A percentile compares a stretch with the other conserved stretches of the same genome.
These are phyloP conservation scores for Ridgeia piscesae DNA, from an alignment of 1,140 invertebrate species.

Conservation along the genomic window DNA sequence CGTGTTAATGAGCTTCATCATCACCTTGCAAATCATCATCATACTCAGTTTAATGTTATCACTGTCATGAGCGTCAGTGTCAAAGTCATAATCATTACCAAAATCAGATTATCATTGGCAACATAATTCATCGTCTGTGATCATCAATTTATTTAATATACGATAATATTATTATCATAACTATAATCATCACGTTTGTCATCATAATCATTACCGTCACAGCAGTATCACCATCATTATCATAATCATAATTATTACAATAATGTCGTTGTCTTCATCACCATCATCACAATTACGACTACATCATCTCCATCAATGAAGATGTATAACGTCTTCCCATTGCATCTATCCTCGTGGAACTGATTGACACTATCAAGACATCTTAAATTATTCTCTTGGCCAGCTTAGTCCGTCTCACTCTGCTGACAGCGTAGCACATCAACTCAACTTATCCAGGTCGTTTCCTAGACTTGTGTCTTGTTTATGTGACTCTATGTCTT, in stretches of 20 bases:
- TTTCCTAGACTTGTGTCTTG: too few relatives aligned
- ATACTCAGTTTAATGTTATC: not conserved
- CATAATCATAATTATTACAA: not conserved
- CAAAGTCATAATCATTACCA: not conserved
- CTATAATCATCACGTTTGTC: not conserved
- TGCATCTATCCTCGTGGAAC: too few relatives aligned
- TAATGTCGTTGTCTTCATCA: not conserved
- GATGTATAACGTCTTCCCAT: too few relatives aligned
- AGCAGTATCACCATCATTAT: not conserved
- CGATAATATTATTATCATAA: not conserved
- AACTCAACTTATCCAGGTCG: too few relatives aligned
- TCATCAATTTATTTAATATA: not conserved
- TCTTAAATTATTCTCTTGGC: too few relatives aligned
- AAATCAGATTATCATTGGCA: too few relatives aligned
- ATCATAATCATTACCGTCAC: not conserved
- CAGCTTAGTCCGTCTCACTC: too few relatives aligned
- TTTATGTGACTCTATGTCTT: too few relatives aligned
- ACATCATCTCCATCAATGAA: not conserved
- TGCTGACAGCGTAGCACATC: too few relatives aligned
- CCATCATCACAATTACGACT: not conserved
- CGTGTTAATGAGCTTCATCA: not conserved
- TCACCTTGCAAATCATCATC: not conserved
- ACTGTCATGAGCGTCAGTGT: not conserved
- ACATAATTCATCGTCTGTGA: too few relatives aligned
- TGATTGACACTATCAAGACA: too few relatives aligned